These are phyloP conservation scores for Scaptodrosophila lebanonensis DNA, from an alignment of 1,140 invertebrate genomes.

Conservation along the genomic window DNA sequence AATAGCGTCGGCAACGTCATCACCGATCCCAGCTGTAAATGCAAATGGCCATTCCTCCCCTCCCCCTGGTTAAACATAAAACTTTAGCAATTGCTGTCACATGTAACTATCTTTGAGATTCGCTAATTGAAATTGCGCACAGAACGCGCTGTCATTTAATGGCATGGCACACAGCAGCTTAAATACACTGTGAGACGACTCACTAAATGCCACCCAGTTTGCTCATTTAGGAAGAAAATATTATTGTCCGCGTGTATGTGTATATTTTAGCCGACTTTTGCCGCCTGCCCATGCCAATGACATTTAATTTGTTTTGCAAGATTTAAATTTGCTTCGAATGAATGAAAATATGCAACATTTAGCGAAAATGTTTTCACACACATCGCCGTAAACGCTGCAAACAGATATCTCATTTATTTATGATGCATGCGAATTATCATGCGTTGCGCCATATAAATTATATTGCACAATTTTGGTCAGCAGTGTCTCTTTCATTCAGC, in stretches of 20 bases:
- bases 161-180: background rate
- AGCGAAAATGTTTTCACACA: background rate
- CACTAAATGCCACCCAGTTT: constrained; percentile 42
- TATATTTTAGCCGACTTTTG: too few relatives aligned
- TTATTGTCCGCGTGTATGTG: too few relatives aligned
- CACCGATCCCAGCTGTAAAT: background rate
- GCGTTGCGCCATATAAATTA: constrained; percentile 55
- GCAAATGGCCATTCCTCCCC: background rate
- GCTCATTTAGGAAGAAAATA: too few relatives aligned
- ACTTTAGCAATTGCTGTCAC: constrained; percentile 8
- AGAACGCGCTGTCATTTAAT: constrained; percentile 8
- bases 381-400: constrained; percentile 2
- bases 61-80: background rate
- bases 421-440: constrained; percentile 40
- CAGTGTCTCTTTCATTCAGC: too few relatives aligned
- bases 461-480: too few relatives aligned
- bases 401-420: constrained; percentile 33
- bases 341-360: constrained; percentile 38
- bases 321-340: constrained; percentile 37
- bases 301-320: constrained; percentile 41
- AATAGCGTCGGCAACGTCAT: background rate
- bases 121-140: constrained; percentile 58
- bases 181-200: constrained; percentile 6
- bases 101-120: constrained; percentile 45
- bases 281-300: constrained; percentile 13